Evolutionary conservation across 2,113 vertebrate genomes (phyloP), one percentile per base, ranked within the genome.

Genomic region (Anguilla japonica): DNA sequence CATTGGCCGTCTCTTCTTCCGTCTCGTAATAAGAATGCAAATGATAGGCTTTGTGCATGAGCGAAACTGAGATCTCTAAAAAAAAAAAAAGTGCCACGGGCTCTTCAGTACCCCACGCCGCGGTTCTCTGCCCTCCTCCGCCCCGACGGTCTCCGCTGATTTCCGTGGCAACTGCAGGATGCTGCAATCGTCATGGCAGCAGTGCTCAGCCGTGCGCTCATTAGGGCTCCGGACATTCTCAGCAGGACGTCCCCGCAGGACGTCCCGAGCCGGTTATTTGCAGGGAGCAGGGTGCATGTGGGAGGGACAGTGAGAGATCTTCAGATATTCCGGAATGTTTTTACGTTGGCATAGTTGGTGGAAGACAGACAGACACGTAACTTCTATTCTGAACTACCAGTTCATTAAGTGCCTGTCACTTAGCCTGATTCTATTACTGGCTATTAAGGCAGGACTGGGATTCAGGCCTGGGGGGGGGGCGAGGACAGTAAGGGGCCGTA

Each of bases 11-110:
- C n/a, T 86, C 34, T 67, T 56, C 79, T 67, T 56, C 79, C 63
- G 79, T 81, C 46, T 82, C 16, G 39, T 86, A 34, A 85, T 56
- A 46, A 80, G 75, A 46, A 80, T 85, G 84, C 46, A 39, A 79
- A 81, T 86, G 85, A 81, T 39, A 5, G 13, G 50, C 50, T 82
- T 63, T 29, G 14, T 20, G 41, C 79, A 41, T 13, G 80, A 22
- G 60, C 60, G 40, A 86, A 41, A 63, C 53, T 43, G 16, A 9
- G 26, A 41, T 81, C 16, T 34, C 41, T 26, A 67, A 9, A 22
- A 67, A 3, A 56, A 56, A 56, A 56, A 57, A 41, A 29, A 81
- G 3, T 39, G 56, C 18, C 57, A 22, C 34, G 34, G 26, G 85
- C 56, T 81, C 26, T 67, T 14, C 29, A n/a, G 29, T 29, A 34